These are phyloP conservation scores for Ennomos erosarius DNA, from an alignment of 2,888 invertebrate species.

Conservation along the genomic window DNA sequence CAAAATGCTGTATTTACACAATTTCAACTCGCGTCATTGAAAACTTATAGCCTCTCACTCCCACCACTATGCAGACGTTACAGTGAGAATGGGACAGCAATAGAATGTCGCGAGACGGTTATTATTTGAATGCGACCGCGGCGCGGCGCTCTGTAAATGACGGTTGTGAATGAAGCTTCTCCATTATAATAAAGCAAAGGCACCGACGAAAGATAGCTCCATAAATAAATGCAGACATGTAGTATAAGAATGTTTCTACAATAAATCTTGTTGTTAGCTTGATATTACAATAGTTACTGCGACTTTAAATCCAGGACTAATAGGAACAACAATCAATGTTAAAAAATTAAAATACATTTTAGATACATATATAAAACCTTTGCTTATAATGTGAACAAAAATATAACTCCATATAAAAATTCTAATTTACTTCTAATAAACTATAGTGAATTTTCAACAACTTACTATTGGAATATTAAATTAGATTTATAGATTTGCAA, in stretches of 20 bases:
- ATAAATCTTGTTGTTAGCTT: background rate
- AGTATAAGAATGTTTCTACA: constrained; percentile 5
- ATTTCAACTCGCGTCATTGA: constrained; percentile 22
- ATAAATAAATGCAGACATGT: constrained; percentile 34
- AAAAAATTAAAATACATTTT: background rate
- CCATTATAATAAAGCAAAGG: constrained; percentile 48
- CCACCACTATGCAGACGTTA: too few species aligned
- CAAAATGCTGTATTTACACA: constrained; percentile 74
- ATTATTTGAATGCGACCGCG: constrained; percentile 2
- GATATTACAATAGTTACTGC: background rate
- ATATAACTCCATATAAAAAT: constrained; percentile 7
- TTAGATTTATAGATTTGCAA: constrained; percentile 8
- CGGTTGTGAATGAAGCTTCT: constrained; percentile 6
- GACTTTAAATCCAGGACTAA: constrained; percentile 9
- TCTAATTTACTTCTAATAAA: constrained; percentile 14
- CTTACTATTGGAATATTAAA: constrained; percentile 12
- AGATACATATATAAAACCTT: background rate
- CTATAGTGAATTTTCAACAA: constrained; percentile 22
- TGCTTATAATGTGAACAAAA: constrained; percentile 2
- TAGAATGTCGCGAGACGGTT: background rate
- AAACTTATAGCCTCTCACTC: too few species aligned
- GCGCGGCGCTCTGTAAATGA: background rate
- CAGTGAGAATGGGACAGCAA: too few species aligned
- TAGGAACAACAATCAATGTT: constrained; percentile 28
- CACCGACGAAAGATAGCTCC: constrained; percentile 44